Conservation (phyloP, 1,140 invertebrate species). For the Anadara kagoshimensis region DNA sequence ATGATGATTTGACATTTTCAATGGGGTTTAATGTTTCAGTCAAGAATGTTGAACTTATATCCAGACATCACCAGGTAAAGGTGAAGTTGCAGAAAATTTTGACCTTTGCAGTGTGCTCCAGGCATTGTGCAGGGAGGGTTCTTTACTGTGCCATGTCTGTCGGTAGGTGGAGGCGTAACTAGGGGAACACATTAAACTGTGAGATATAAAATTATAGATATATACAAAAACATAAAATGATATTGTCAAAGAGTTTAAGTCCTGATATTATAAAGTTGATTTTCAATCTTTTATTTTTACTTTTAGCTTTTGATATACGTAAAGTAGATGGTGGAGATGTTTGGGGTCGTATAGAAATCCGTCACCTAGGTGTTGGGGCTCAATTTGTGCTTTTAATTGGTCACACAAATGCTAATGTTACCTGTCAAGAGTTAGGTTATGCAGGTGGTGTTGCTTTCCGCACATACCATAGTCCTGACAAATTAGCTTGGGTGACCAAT, state of each 20-base stretch:
- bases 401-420: slow-evolving; percentile 78
- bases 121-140: no score
- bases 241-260: no score
- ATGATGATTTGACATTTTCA: no score
- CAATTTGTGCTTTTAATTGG: slow-evolving; percentile 86
- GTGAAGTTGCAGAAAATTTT: no score
- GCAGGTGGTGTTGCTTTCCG: slow-evolving; percentile 47
- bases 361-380: slow-evolving; percentile 85
- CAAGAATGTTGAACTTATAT: no score
- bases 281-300: slow-evolving; percentile 17
- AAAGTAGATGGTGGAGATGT: slow-evolving; percentile 77
- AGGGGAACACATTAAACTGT: no score
- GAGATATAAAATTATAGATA: not conserved
- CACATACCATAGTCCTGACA: slow-evolving; percentile 20
- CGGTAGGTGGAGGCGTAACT: no score
- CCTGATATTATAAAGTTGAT: not conserved
- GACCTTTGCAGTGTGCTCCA: no score
- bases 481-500: slow-evolving; percentile 75
- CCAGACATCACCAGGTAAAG: no score
- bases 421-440: slow-evolving; percentile 45
- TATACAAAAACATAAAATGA: not conserved
- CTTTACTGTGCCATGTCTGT: no score
- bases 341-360: slow-evolving; percentile 83
- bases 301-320: slow-evolving; percentile 73
- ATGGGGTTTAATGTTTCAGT: no score